Base-by-base conservation (phyloP, 2,113 vertebrate species). In the Phylloscopus trochiloides region DNA sequence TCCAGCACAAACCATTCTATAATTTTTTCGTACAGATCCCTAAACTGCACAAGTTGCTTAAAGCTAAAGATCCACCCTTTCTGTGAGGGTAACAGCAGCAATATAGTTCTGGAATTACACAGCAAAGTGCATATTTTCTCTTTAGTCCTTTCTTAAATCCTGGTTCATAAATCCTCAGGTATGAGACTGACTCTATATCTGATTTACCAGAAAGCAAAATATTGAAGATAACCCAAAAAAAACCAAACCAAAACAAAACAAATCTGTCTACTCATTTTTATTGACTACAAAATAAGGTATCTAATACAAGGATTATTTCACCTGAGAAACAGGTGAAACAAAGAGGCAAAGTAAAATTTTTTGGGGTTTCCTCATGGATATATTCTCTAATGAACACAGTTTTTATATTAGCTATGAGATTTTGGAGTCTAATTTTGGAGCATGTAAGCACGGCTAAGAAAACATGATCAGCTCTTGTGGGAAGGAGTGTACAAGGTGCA, bases 381-480 rank as follows among this genome's bases (percentile, higher is more conserved):
- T 25, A 40, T 40, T 70, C 12, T 82, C n/a, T 74, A 62, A 90
- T 7, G 42, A 92, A 29, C 28, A 32, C 19, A 29, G 28, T 42
- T 71, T 74, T 18, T 70, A 67, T 66, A 54, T 50, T 66, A 74
- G 45, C 19, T 62, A 47, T 20, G 40, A 34, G 43, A 74, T 78
- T 94, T 94, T 31, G 25, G n/a, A 83, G 48, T 55, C 38, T 75
- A 72, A 54, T 86, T 68, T 86, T 77, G 73, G 73, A 61, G 42
- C 20, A 5, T 25, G 20, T 12, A 25, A 1, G 15, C 24, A 28
- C 0, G 0, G 51, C 59, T 94, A 36, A 90, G n/a, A 40, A 74
- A 81, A 68, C 22, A 51, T 18, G 11, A 24, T 88, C 62, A 45
- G 4, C 63, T 85, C 59, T 45, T 38, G 51, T 32, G 51, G 48